A percentile compares a stretch with the other conserved stretches of the same genome.
Evolutionary conservation across 2,113 vertebrate genomes (phyloP).

Genomic region (Coturnix japonica): DNA sequence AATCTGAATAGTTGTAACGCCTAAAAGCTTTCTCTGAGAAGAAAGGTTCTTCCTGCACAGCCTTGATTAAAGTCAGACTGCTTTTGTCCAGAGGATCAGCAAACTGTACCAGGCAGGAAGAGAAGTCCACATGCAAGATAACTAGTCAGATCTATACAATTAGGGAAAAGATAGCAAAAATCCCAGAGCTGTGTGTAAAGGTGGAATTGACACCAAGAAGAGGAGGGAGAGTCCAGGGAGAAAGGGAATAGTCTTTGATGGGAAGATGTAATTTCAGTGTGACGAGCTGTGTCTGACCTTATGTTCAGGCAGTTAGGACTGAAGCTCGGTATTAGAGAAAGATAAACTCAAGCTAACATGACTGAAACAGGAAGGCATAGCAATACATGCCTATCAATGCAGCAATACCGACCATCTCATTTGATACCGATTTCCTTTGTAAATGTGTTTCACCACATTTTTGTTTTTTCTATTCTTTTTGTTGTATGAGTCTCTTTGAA

Average conservation of each 20-base stretch:
- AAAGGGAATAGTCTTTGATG: not conserved
- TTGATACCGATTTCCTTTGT: not conserved
- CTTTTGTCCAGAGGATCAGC: constrained; percentile 4
- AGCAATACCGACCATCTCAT: not conserved
- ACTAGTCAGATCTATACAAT: not conserved
- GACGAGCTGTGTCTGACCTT: not conserved
- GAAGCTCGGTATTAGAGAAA: not conserved
- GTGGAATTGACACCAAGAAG: not conserved
- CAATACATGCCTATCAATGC: not conserved
- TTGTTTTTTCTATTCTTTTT: not conserved
- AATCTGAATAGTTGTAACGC: constrained; percentile 4
- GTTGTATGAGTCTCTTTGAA: not conserved
- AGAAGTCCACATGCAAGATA: not conserved
- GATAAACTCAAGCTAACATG: not conserved
- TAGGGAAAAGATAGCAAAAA: not conserved
- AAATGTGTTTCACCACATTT: not conserved
- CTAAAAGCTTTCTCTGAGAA: constrained; percentile 42
- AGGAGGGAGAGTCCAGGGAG: not conserved
- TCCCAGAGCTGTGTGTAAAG: not conserved
- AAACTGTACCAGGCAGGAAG: not conserved
- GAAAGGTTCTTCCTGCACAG: not conserved
- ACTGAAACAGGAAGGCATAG: not conserved
- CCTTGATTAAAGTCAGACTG: constrained; percentile 37
- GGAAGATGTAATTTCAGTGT: not conserved
- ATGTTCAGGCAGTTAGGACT: not conserved